Evolutionary conservation across 2,797 vertebrate genomes (phyloP), one percentile per base, ranked within the genome.

Genomic region (Gobionotothen gibberifrons): DNA sequence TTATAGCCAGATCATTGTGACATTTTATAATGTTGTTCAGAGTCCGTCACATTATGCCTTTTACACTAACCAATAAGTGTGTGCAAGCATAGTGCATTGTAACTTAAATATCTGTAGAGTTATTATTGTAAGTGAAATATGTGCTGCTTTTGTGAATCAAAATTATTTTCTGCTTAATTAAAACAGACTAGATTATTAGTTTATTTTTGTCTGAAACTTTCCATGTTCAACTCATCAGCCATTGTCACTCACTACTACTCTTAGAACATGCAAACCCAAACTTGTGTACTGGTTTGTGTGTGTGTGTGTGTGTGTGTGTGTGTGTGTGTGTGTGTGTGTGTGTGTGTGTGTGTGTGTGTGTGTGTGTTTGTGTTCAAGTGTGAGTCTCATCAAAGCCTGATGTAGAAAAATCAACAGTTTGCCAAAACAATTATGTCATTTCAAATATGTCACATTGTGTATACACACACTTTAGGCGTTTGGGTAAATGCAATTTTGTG

Each of bases 401-500:
- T 77, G 68, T 70, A 81, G 78, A 63, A 75, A 85, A 86, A 71
- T 77, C 70, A 81, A 72, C 77, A 81, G 72, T 91, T 93, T 87
- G 84, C 89, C 85, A 90, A 90, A 85, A 90, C 84, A 85, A 91
- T 90, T 87, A 91, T 89, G 86, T 79, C 78, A 88, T 92, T 91
- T 90, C 43, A 80, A 85, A 86, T 78, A 84, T 87, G 88, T 86
- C 77, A 78, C 71, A 82, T 67, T 83, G 71, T 87, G 70, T 84
- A 83, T 65, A 84, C 71, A 82, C 82, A 82, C 81, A 82, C 72
- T 69, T 85, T 74, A 75, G 83, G 72, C 86, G 76, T 86, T 87
- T 79, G 83, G 77, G 71, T 74, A 84, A 91, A 91, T 89, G 85
- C 62, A 90, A 83, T 90, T 90, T 86, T 15, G 78, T 87, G 82